Conservation (phyloP, 92 coral and sea anemone genomes). For the Palythoa caribaeorum region DNA sequence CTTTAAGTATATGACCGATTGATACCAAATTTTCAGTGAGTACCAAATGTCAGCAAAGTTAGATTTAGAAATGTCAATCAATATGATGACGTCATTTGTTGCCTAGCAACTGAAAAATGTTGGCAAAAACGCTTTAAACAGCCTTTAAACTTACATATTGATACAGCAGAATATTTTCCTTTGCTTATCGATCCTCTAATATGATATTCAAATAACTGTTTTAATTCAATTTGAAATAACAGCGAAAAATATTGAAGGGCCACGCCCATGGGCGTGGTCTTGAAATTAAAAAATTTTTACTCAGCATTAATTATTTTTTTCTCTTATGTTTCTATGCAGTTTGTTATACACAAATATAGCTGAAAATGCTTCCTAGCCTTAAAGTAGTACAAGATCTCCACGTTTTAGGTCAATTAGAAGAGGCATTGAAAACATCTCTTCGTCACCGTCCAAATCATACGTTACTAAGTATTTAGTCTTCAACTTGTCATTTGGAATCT, state of each 20-base stretch:
- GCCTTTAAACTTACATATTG: conserved; percentile 2
- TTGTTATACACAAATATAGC: conserved; percentile 1
- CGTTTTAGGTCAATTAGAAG: conserved; percentile 24
- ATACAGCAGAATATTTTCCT: conserved; percentile 14
- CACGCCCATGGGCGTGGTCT: too few relatives aligned
- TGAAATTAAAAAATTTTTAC: conserved; percentile 3
- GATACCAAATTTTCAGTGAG: conserved; percentile 11
- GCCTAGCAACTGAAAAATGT: conserved; percentile 8
- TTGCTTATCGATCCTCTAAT: conserved; percentile 7
- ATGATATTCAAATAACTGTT: conserved; percentile 1
- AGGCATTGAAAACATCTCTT: conserved; percentile 24
- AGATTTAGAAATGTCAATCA: conserved; percentile 6
- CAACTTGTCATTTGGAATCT: conserved; percentile 13
- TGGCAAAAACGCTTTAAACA: conserved; percentile 8
- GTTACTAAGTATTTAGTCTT: conserved; percentile 14
- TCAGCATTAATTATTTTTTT: conserved; percentile 9
- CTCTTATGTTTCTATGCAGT: conserved; percentile 4
- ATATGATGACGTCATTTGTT: conserved; percentile 10
- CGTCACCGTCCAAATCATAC: conserved; percentile 15
- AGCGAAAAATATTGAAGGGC: neutral
- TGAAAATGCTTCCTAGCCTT: neutral
- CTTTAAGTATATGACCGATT: conserved; percentile 19
- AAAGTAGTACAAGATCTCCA: neutral
- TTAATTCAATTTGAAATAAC: neutral
- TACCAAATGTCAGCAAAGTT: conserved; percentile 8